Conservation (phyloP, 2,797 vertebrate species). For the Emydoidea blandingii region DNA sequence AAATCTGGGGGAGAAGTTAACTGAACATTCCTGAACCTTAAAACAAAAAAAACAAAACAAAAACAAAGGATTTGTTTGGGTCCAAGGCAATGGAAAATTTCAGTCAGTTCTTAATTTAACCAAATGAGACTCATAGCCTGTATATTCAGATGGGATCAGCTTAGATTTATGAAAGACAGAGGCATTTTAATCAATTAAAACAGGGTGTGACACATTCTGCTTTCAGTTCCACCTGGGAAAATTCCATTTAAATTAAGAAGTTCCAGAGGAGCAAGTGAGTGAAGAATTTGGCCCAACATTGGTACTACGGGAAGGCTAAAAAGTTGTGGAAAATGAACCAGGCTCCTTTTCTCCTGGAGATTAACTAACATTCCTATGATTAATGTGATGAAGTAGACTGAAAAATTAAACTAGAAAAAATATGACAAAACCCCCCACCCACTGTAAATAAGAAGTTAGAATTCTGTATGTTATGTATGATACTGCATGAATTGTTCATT, state of each 20-base stretch:
- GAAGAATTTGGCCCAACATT: not conserved
- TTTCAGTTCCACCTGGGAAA: not conserved
- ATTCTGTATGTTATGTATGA: not conserved
- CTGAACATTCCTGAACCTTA: not conserved
- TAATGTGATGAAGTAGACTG: not conserved
- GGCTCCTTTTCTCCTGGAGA: not conserved
- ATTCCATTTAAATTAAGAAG: not conserved
- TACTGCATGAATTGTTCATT: not conserved
- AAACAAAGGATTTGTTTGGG: not conserved
- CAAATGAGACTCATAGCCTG: not conserved
- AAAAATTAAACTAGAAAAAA: not conserved
- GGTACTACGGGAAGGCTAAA: not conserved
- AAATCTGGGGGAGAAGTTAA: slow-evolving; percentile 2
- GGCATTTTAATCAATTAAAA: not conserved
- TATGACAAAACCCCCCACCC: not conserved
- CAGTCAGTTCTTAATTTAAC: not conserved
- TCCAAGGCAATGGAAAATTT: not conserved
- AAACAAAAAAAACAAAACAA: not conserved
- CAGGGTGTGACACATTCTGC: not conserved
- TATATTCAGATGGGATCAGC: not conserved
- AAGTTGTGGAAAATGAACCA: not conserved
- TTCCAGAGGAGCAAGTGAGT: rapidly evolving
- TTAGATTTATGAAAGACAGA: not conserved
- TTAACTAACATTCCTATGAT: not conserved
- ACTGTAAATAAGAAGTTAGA: not conserved